A percentile compares a stretch with the other conserved stretches of the same genome.
Evolutionary conservation across 2,888 invertebrate genomes (phyloP).

Genomic region (Watsonalla binaria): DNA sequence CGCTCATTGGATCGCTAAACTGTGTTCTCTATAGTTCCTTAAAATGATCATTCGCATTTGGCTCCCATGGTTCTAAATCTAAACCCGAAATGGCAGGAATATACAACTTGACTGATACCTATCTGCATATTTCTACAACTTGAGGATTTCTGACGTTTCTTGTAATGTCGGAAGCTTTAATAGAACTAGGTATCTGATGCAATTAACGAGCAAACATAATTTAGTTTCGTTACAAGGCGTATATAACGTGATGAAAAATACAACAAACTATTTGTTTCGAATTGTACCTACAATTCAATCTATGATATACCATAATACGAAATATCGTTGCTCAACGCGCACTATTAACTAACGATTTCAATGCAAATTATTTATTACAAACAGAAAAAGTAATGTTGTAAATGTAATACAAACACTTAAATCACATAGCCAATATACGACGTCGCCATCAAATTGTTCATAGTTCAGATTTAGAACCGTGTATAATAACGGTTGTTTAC

Average conservation of each 20-base stretch:
- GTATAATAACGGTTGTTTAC: conserved; percentile 24
- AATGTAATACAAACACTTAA: conserved; percentile 29
- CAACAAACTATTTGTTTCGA: not conserved
- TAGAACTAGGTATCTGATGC: no score
- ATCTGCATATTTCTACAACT: no score
- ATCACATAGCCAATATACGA: conserved; percentile 20
- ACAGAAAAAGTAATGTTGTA: conserved; percentile 34
- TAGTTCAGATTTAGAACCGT: conserved; percentile 29
- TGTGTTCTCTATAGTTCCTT: no score
- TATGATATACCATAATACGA: no score
- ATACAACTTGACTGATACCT: no score
- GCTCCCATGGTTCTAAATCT: no score
- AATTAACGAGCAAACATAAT: not conserved
- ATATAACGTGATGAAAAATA: not conserved
- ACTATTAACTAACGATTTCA: conserved; percentile 7
- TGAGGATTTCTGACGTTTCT: no score
- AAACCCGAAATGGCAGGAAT: no score
- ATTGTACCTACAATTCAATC: not conserved
- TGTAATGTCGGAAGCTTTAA: no score
- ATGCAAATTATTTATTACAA: conserved; percentile 5
- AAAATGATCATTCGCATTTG: no score
- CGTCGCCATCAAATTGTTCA: conserved; percentile 35
- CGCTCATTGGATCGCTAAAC: no score
- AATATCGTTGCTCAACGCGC: not conserved
- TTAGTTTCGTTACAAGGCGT: not conserved